Conservation (phyloP, 2,797 vertebrate species). For the Danionella dracula region DNA sequence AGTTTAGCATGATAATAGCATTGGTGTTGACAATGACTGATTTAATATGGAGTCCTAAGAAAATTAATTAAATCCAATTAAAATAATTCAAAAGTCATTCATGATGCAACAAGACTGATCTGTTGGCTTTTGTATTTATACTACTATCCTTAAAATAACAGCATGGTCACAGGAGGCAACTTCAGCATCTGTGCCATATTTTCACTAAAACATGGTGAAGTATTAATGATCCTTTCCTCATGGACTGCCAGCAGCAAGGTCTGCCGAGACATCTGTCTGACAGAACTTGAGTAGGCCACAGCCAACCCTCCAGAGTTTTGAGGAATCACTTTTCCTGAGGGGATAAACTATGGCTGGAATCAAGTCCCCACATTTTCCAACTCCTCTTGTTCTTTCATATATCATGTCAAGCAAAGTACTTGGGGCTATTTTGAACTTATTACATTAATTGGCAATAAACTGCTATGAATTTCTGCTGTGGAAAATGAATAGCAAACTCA, state of each 20-base stretch:
- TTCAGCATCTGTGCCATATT: slow-evolving; percentile 59
- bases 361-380: slow-evolving; percentile 10
- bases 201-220: slow-evolving; percentile 58
- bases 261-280: slow-evolving; percentile 58
- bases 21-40: too few relatives aligned
- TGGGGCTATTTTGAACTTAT: slow-evolving; percentile 70
- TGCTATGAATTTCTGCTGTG: slow-evolving; percentile 70
- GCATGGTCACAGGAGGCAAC: slow-evolving; percentile 52
- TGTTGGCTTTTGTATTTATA: slow-evolving; percentile 6
- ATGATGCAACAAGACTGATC: slow-evolving; percentile 17
- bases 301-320: slow-evolving; percentile 12
- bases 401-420: slow-evolving; percentile 59
- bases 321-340: slow-evolving; percentile 25
- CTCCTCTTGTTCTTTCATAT: slow-evolving; percentile 48
- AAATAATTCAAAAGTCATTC: slow-evolving; percentile 15
- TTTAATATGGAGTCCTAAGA: too few relatives aligned
- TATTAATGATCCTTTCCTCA: slow-evolving; percentile 60
- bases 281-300: slow-evolving; percentile 38
- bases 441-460: slow-evolving; percentile 77
- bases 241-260: slow-evolving; percentile 59
- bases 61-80: too few relatives aligned
- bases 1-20: too few relatives aligned
- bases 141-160: slow-evolving; percentile 51
- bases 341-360: slow-evolving; percentile 15
- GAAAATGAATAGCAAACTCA: slow-evolving; percentile 55